phyloP scores from a whole-genome alignment of 2,113 vertebrate species.

The Grammomys dolichurus region DNA sequence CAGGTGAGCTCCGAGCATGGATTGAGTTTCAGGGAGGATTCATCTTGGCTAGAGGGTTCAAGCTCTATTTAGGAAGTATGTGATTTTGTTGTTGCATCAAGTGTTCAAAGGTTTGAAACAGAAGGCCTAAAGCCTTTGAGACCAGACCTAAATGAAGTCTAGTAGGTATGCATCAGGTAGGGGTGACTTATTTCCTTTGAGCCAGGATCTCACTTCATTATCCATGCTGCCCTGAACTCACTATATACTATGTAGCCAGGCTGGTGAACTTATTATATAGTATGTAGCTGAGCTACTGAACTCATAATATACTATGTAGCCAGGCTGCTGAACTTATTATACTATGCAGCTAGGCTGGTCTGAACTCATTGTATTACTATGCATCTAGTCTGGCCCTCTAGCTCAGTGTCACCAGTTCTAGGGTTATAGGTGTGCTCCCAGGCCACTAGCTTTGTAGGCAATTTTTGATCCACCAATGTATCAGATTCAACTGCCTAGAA shows the following conservation, averaged over 20 bases:
- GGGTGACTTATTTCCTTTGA: neutral
- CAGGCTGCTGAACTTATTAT: neutral
- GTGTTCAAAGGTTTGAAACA: constrained; percentile 13
- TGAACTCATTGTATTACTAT: neutral
- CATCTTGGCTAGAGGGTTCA: too few species aligned
- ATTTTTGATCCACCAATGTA: neutral
- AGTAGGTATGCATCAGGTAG: neutral
- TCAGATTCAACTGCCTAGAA: neutral
- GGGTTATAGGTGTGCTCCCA: neutral
- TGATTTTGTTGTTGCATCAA: neutral
- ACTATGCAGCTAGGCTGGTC: neutral
- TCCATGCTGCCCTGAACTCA: neutral
- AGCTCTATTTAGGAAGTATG: neutral
- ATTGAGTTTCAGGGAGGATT: accelerated
- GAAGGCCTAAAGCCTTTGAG: neutral
- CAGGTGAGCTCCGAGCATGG: constrained; percentile 87
- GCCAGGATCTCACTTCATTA: neutral
- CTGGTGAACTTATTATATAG: neutral
- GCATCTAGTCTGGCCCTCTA: neutral
- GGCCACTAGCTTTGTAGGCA: neutral
- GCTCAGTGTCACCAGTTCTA: neutral
- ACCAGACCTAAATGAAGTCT: neutral
- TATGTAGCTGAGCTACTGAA: neutral
- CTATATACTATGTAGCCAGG: neutral
- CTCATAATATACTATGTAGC: neutral